Conservation (phyloP, 1,140 invertebrate genomes). For the Melitaea cinxia region DNA sequence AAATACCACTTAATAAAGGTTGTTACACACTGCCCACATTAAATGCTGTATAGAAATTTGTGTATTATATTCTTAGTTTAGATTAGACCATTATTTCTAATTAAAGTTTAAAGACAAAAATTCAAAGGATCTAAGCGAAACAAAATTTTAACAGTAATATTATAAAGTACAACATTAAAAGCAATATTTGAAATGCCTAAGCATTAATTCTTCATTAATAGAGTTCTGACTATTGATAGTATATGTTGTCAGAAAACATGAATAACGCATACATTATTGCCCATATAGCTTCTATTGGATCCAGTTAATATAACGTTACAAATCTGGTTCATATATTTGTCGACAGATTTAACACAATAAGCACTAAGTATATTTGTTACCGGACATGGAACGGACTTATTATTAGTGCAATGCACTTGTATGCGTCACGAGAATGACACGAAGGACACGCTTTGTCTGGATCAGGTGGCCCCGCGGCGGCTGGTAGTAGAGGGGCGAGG, state of each 20-base stretch:
- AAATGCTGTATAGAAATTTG: neutral
- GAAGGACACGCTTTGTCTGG: conserved; percentile 78
- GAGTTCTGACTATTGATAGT: conserved; percentile 28
- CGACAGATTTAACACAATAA: conserved; percentile 6
- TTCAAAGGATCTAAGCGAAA: neutral
- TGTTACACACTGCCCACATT: conserved; percentile 29
- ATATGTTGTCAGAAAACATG: conserved; percentile 9
- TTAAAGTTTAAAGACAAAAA: neutral
- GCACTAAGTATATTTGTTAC: conserved; percentile 52
- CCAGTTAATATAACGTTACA: neutral
- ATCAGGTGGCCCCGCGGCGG: conserved; percentile 62
- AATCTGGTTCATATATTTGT: conserved; percentile 6
- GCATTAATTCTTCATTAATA: conserved; percentile 5
- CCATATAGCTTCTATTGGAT: neutral
- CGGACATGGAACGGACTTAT: conserved; percentile 69
- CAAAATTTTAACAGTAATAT: conserved; percentile 13
- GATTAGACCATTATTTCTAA: neutral
- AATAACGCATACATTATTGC: conserved; percentile 2
- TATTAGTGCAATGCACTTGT: conserved; percentile 77
- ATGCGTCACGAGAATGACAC: conserved; percentile 67
- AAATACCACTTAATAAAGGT: conserved; percentile 45
- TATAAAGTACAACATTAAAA: conserved; percentile 23
- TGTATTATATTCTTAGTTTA: neutral
- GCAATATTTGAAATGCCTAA: conserved; percentile 25
- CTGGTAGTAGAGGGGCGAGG: conserved; percentile 36